phyloP scores from a whole-genome alignment of 2,113 vertebrate genomes.

The Eonycteris spelaea region DNA sequence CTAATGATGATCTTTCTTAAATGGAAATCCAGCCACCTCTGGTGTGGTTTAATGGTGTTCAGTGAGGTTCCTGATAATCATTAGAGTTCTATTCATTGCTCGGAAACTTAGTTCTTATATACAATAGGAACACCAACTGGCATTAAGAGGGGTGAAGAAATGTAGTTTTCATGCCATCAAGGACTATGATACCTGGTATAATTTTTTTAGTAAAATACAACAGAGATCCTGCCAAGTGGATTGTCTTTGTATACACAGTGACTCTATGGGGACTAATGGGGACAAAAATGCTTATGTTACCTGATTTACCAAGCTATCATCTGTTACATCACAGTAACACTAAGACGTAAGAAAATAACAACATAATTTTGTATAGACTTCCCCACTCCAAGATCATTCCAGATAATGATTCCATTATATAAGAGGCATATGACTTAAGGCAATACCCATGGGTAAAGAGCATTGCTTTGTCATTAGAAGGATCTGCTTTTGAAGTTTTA shows the following conservation, averaged over 20 bases:
- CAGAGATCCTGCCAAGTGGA: slow-evolving; percentile 67
- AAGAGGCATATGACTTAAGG: background rate
- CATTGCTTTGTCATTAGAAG: background rate
- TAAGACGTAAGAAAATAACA: background rate
- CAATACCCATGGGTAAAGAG: too few relatives aligned
- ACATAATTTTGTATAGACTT: background rate
- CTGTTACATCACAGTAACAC: background rate
- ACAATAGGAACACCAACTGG: background rate
- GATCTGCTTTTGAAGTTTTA: background rate
- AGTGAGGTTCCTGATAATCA: background rate
- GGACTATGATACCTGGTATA: slow-evolving; percentile 53
- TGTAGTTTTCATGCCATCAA: slow-evolving; percentile 74
- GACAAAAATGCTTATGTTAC: slow-evolving; percentile 40
- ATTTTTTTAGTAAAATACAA: slow-evolving; percentile 77
- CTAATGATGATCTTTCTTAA: background rate
- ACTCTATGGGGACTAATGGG: slow-evolving; percentile 42
- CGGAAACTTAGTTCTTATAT: background rate
- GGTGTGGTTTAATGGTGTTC: background rate
- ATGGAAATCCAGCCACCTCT: background rate
- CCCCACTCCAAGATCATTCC: background rate
- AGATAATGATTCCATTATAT: background rate
- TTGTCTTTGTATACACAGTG: background rate
- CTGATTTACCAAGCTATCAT: slow-evolving; percentile 47
- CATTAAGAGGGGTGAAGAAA: slow-evolving; percentile 23
- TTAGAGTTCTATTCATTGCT: background rate